These are phyloP conservation scores for Nasonia giraulti DNA, from an alignment of 1,140 invertebrate genomes.

Conservation along the genomic window DNA sequence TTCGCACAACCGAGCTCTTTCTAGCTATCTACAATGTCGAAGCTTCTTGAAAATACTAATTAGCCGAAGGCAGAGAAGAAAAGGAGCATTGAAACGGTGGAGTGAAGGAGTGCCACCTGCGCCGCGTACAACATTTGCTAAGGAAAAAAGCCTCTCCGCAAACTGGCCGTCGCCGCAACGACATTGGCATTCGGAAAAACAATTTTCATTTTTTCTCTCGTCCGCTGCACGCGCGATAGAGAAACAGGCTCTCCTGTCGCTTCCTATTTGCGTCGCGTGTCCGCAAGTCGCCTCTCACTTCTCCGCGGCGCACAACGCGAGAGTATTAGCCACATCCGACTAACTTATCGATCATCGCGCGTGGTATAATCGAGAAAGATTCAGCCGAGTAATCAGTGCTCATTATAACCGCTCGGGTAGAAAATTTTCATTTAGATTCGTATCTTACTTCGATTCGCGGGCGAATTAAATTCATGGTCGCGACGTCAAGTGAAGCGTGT, in stretches of 20 bases:
- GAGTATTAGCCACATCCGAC: background rate
- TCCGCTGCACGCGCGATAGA: too few relatives aligned
- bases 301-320: too few relatives aligned
- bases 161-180: too few relatives aligned
- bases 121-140: too few relatives aligned
- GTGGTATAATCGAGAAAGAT: background rate
- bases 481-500: background rate
- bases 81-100: background rate
- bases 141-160: too few relatives aligned
- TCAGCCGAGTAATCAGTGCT: background rate
- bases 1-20: background rate
- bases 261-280: background rate
- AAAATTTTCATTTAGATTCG: background rate
- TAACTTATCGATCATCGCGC: background rate
- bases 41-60: too few relatives aligned
- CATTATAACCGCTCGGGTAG: background rate
- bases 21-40: too few relatives aligned
- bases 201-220: background rate
- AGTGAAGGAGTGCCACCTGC: background rate
- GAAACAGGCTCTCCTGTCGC: conserved; percentile 1
- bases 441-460: background rate
- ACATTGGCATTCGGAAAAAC: background rate
- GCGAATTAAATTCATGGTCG: background rate
- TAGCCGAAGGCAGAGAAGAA: too few relatives aligned
- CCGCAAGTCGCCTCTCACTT: background rate